A percentile compares a stretch with the other conserved stretches of the same genome.
phyloP scores from a whole-genome alignment of 2,888 invertebrate species.

The Chalcosyrphus nemorum region DNA sequence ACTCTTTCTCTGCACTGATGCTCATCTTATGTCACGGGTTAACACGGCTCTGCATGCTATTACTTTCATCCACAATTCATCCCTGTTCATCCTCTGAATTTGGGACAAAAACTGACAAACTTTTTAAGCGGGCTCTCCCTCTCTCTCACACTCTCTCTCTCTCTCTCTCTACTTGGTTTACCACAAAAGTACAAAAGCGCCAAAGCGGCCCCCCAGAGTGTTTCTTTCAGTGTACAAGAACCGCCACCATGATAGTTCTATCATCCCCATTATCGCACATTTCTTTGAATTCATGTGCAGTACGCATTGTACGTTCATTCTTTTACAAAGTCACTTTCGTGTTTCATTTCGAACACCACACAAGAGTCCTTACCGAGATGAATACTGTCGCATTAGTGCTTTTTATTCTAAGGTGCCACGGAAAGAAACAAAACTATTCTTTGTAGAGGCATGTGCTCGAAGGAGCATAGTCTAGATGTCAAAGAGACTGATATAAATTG shows the following conservation, averaged over 20 bases:
- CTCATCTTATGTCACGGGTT: too few relatives aligned
- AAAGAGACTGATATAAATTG: slow-evolving; percentile 34
- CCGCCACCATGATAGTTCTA: slow-evolving; percentile 25
- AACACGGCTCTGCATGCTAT: too few relatives aligned
- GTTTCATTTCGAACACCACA: background rate
- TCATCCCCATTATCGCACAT: slow-evolving; percentile 38
- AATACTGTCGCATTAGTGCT: slow-evolving; percentile 24
- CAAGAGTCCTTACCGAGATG: background rate
- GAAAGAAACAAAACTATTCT: background rate
- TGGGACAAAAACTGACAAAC: too few relatives aligned
- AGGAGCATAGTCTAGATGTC: slow-evolving; percentile 28
- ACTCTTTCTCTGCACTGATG: too few relatives aligned
- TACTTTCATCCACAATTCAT: too few relatives aligned
- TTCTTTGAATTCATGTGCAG: slow-evolving; percentile 14
- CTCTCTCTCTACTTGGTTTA: too few relatives aligned
- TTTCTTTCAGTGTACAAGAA: slow-evolving; percentile 47
- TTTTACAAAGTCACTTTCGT: background rate
- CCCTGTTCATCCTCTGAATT: too few relatives aligned
- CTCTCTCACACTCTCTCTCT: too few relatives aligned
- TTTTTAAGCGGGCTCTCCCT: too few relatives aligned
- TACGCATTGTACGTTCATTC: background rate
- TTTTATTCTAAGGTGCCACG: too few relatives aligned
- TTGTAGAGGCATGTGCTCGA: background rate
- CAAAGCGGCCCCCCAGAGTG: too few relatives aligned
- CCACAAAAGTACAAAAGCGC: too few relatives aligned